phyloP scores from a whole-genome alignment of 2,888 invertebrate species.

The Diploptera punctata region DNA sequence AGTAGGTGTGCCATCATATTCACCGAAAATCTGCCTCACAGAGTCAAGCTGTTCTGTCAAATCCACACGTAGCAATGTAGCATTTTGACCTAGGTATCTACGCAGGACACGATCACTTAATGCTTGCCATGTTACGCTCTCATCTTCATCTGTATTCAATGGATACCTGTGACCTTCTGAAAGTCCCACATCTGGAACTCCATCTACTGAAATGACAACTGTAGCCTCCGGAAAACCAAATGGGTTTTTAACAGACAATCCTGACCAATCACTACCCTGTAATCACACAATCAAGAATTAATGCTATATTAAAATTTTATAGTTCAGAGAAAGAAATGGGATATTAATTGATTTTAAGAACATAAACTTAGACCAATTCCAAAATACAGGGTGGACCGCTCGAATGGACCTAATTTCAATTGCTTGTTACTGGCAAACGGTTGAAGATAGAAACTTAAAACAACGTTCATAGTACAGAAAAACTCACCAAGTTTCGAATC shows the following conservation, averaged over 20 bases:
- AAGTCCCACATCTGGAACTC: conserved; percentile 55
- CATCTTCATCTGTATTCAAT: conserved; percentile 66
- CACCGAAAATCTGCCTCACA: conserved; percentile 53
- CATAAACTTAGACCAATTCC: too few species aligned
- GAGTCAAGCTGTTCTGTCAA: conserved; percentile 67
- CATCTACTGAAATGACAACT: conserved; percentile 74
- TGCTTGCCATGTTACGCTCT: conserved; percentile 62
- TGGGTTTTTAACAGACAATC: conserved; percentile 70
- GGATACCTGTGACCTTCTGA: conserved; percentile 60
- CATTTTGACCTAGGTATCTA: conserved; percentile 65
- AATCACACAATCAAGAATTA: too few species aligned
- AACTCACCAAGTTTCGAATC: too few species aligned
- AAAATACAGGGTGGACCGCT: too few species aligned
- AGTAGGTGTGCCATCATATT: not conserved
- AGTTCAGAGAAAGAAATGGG: too few species aligned
- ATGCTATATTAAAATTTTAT: too few species aligned
- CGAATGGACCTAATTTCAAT: too few species aligned
- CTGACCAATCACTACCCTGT: conserved; percentile 71
- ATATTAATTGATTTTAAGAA: too few species aligned
- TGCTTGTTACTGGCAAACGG: too few species aligned
- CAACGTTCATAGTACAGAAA: too few species aligned
- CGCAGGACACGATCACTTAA: conserved; percentile 65
- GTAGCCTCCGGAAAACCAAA: conserved; percentile 76
- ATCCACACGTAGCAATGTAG: conserved; percentile 68
- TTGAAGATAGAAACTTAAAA: too few species aligned